Evolutionary conservation across 2,888 invertebrate genomes (phyloP).

Genomic region (Muschampia plurimacula): DNA sequence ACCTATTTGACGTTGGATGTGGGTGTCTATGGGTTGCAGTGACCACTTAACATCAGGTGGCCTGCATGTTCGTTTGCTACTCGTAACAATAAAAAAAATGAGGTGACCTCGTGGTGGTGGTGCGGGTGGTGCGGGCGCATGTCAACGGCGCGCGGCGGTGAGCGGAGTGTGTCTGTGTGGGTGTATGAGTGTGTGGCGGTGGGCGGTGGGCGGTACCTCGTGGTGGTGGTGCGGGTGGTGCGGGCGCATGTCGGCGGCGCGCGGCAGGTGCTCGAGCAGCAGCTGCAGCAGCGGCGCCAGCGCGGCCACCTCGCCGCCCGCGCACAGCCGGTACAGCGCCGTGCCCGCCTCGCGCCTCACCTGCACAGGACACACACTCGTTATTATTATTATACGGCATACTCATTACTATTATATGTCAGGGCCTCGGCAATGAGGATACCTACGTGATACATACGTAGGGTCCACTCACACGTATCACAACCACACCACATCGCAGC

Average conservation of each 20-base stretch:
- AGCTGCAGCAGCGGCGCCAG: constrained; percentile 93
- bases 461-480: too few species aligned
- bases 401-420: too few species aligned
- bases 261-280: constrained; percentile 91
- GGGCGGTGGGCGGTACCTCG: constrained; percentile 53
- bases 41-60: too few species aligned
- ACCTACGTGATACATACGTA: too few species aligned
- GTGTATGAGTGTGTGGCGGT: too few species aligned
- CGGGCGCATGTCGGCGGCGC: constrained; percentile 94
- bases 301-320: constrained; percentile 88
- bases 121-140: constrained; percentile 89
- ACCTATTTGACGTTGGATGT: too few species aligned
- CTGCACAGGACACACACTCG: constrained; percentile 53
- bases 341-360: constrained; percentile 96
- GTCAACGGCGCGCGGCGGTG: constrained; percentile 92
- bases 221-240: constrained; percentile 63
- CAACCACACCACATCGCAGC: too few species aligned
- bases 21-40: too few species aligned
- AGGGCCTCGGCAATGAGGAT: too few species aligned
- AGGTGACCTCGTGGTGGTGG: constrained; percentile 62
- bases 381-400: too few species aligned
- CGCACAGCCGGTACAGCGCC: constrained; percentile 95
- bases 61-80: too few species aligned
- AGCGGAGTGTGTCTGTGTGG: too few species aligned
- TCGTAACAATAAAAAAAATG: background rate